Evolutionary conservation across 2,888 invertebrate species (phyloP).

Genomic region (Pecten maximus): DNA sequence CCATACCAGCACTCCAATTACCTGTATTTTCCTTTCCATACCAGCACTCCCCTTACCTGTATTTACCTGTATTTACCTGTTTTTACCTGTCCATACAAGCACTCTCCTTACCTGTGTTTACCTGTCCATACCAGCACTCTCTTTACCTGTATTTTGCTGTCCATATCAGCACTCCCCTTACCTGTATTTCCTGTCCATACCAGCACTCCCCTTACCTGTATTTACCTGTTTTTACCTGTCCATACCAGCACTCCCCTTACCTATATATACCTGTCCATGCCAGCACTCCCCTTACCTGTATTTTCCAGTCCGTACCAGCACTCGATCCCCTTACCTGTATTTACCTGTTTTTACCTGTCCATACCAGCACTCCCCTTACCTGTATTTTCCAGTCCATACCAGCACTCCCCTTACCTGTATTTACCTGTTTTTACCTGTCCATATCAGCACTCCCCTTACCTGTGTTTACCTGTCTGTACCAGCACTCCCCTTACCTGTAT

Average conservation of each 20-base stretch:
- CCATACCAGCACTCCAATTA: not conserved
- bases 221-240: constrained; percentile 82
- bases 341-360: too few species aligned
- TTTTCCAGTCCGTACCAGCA: constrained; percentile 85
- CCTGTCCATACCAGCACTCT: too few species aligned
- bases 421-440: not conserved
- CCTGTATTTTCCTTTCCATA: too few species aligned
- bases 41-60: not conserved
- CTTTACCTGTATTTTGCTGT: not conserved
- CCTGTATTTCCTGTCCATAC: not conserved
- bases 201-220: not conserved
- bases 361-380: too few species aligned
- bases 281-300: constrained; percentile 86
- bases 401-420: not conserved
- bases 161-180: not conserved
- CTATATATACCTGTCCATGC: constrained; percentile 75
- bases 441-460: too few species aligned
- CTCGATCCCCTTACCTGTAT: constrained; percentile 84
- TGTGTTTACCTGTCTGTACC: constrained; percentile 83
- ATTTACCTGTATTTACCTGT: not conserved
- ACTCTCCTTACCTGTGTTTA: not conserved
- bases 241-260: constrained; percentile 85
- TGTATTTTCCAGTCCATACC: not conserved
- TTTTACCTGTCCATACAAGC: not conserved
- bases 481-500: constrained; percentile 84